Evolutionary conservation across 2,888 invertebrate genomes (phyloP), one percentile per base, ranked within the genome.

Genomic region (Euplexia lucipara): DNA sequence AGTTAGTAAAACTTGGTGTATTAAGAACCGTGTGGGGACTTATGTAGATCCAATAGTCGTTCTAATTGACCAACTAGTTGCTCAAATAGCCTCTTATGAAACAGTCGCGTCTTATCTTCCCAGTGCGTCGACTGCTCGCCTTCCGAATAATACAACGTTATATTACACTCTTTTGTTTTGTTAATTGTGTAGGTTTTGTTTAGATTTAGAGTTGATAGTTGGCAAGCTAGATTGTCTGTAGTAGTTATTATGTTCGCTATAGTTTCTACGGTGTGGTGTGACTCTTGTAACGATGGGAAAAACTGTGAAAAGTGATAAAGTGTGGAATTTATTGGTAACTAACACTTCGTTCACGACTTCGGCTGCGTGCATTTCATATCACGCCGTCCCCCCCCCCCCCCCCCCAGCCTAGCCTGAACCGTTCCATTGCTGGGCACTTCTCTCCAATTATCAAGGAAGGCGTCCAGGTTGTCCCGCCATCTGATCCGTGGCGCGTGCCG

Each of bases 321-420:
- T 45, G 39, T 74, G 75, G 74, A 53, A 35, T 44, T 58, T 67
- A 2, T 41, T 74, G 70, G 70, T 70, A 61, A 35, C 10, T 20
- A 20, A 12, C 0, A 2, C 16, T 1, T 56, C 3, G n/a, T n/a
- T n/a, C n/a, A n/a, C n/a, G n/a, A n/a, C n/a, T n/a, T n/a, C n/a
- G n/a, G n/a, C n/a, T n/a, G n/a, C n/a, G n/a, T n/a, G n/a, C n/a
- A n/a, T n/a, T n/a, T n/a, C n/a, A n/a, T n/a, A n/a, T n/a, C n/a
- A n/a, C n/a, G n/a, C n/a, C n/a, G n/a, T n/a, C n/a, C n/a, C n/a
- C n/a, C n/a, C n/a, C n/a, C n/a, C n/a, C n/a, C n/a, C n/a, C n/a
- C n/a, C n/a, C n/a, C n/a, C n/a, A n/a, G n/a, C n/a, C n/a, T n/a
- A n/a, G n/a, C n/a, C n/a, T n/a, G n/a, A n/a, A n/a, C n/a, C n/a